Base-by-base conservation (phyloP, 2,113 vertebrate genomes). In the Indicator indicator region DNA sequence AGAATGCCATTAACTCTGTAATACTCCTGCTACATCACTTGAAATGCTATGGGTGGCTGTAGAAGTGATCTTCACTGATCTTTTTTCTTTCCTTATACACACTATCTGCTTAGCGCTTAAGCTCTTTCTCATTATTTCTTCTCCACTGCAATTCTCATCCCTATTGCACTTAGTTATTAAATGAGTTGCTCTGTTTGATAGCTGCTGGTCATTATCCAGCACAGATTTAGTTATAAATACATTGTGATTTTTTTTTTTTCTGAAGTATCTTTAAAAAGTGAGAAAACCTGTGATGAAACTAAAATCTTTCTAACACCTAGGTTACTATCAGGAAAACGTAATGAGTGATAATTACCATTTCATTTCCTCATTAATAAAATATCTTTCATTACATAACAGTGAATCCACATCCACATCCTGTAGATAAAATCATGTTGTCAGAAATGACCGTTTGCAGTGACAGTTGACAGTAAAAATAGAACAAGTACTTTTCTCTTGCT, bases 391-490 rank as follows among this genome's bases (percentile, higher is more conserved):
- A 26, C 12, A 3, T 32, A 42, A 8, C 6, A 28, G 5, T 32
- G 38, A 67, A 36, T 38, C 36, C 76, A 40, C 10, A 70, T 44
- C 24, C n/a, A 50, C 18, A 32, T 13, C 59, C 65, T 24, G 2
- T 44, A 65, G 46, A 44, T 36, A 5, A 5, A 32, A 40, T 32
- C 26, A 9, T 0, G 0, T 17, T 54, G 9, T n/a, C n/a, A 60
- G 48, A 73, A 27, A 17, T 9, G 50, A 23, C 9, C 0, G 0
- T 59, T 59, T 78, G 74, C 46, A 64, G 33, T 6, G 8, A 8
- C 6, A 40, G 19, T 26, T 2, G 1, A 24, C 17, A 62, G 14
- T 27, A 46, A 60, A 76, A 38, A 7, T 14, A 56, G 54, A 85
- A 64, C 5, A 6, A 36, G 8, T 54, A 5, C 13, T 76, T 91